Conservation (phyloP, 2,888 invertebrate species). For the Aleiodes leptofemur region DNA sequence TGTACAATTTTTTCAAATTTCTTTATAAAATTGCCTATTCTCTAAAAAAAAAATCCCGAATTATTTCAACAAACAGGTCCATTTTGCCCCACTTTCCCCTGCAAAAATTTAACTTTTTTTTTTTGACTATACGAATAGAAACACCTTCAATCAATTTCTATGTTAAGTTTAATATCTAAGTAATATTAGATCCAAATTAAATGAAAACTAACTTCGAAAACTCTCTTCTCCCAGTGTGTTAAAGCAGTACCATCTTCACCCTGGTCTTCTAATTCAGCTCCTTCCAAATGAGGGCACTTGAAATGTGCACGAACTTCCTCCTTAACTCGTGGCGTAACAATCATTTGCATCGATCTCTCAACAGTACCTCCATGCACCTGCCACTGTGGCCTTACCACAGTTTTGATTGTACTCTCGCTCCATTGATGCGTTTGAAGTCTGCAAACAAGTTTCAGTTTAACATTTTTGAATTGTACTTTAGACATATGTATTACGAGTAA, state of each 20-base stretch:
- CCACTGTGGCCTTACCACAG: constrained; percentile 85
- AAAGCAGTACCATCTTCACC: constrained; percentile 97
- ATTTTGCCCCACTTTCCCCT: no score
- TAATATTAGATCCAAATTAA: neutral
- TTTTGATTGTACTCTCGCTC: constrained; percentile 91
- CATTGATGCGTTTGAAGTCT: constrained; percentile 95
- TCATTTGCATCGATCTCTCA: constrained; percentile 86
- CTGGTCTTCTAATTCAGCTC: constrained; percentile 98
- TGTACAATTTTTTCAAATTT: no score
- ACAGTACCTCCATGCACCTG: constrained; percentile 86
- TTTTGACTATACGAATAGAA: no score
- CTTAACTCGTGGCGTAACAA: constrained; percentile 94
- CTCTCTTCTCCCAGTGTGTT: constrained; percentile 99
- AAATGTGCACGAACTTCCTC: constrained; percentile 93
- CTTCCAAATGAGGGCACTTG: constrained; percentile 90
- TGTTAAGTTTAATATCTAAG: neutral
- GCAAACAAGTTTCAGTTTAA: constrained; percentile 50
- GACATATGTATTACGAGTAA: no score
- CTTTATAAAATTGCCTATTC: no score
- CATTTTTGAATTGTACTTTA: neutral
- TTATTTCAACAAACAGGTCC: no score
- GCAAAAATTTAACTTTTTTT: no score
- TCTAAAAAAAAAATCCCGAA: no score
- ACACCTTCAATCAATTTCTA: neutral
- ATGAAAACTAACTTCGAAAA: constrained; percentile 88